These are phyloP conservation scores for Gandaritis pyraliata DNA, from an alignment of 2,888 invertebrate species.

Conservation along the genomic window DNA sequence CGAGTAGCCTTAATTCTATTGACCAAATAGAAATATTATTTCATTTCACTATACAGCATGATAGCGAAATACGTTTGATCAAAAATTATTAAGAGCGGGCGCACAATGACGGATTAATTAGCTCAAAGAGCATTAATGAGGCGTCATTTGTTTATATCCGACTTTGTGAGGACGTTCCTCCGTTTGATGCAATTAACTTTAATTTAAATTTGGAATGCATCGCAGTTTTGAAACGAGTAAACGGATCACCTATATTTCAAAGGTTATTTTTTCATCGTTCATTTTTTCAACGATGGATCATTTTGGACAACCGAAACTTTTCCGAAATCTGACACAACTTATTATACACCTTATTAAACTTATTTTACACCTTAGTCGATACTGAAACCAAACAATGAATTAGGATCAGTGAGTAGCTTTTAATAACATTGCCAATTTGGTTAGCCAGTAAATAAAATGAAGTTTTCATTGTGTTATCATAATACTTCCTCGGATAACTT, in stretches of 20 bases:
- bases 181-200: slow-evolving; percentile 21
- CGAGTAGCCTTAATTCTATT: too few relatives aligned
- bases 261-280: too few relatives aligned
- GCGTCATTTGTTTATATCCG: slow-evolving; percentile 33
- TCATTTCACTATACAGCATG: background rate
- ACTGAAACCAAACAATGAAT: too few relatives aligned
- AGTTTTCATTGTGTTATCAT: background rate
- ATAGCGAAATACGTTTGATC: slow-evolving; percentile 11
- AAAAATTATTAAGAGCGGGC: slow-evolving; percentile 26
- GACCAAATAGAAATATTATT: background rate
- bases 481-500: slow-evolving; percentile 20
- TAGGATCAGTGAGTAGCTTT: too few relatives aligned
- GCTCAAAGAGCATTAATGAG: slow-evolving; percentile 30
- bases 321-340: too few relatives aligned
- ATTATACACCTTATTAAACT: too few relatives aligned
- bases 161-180: slow-evolving; percentile 30
- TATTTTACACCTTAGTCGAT: too few relatives aligned
- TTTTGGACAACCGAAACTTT: too few relatives aligned
- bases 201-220: slow-evolving; percentile 21
- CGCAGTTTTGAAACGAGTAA: background rate
- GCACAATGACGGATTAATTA: slow-evolving; percentile 38
- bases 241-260: background rate
- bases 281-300: too few relatives aligned
- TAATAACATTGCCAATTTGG: background rate
- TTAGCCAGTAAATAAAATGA: background rate